Percentiles rank a stretch among this genome's conserved stretches.
These are phyloP conservation scores for Melanostoma mellinum DNA, from an alignment of 2,888 invertebrate genomes.

Conservation along the genomic window DNA sequence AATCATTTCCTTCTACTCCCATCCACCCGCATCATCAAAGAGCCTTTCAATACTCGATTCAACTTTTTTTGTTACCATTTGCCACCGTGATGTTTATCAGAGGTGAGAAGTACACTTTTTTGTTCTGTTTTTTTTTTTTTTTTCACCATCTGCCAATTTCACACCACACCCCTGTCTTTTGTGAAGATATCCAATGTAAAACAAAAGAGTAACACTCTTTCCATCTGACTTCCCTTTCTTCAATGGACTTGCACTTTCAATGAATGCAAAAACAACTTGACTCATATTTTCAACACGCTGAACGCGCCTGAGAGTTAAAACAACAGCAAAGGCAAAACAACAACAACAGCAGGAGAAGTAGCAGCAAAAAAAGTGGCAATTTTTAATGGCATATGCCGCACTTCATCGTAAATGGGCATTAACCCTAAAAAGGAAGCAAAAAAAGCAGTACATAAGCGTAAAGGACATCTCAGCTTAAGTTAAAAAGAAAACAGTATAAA, in stretches of 20 bases:
- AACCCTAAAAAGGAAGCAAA: slow-evolving; percentile 46
- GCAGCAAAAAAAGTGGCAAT: slow-evolving; percentile 50
- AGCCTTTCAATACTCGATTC: slow-evolving; percentile 4
- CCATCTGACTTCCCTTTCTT: slow-evolving; percentile 15
- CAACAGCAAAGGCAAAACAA: slow-evolving; percentile 30
- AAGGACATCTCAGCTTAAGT: slow-evolving; percentile 25
- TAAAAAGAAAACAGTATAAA: background rate
- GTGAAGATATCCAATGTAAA: slow-evolving; percentile 4
- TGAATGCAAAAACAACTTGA: slow-evolving; percentile 65
- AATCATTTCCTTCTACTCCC: background rate
- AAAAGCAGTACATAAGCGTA: slow-evolving; percentile 10
- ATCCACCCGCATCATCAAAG: too few relatives aligned
- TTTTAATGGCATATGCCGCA: slow-evolving; percentile 65
- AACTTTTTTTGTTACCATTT: slow-evolving; percentile 8
- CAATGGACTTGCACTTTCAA: slow-evolving; percentile 60
- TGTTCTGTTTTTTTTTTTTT: background rate
- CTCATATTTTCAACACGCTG: slow-evolving; percentile 54
- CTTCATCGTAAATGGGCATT: slow-evolving; percentile 66
- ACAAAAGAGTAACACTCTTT: slow-evolving; percentile 25
- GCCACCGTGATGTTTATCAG: slow-evolving; percentile 1
- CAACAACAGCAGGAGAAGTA: background rate
- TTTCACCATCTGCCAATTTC: slow-evolving; percentile 27
- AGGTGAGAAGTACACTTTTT: slow-evolving; percentile 23
- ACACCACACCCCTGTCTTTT: slow-evolving; percentile 6
- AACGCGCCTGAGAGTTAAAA: slow-evolving; percentile 23